Percentiles rank a stretch among this genome's conserved stretches.
phyloP scores from a whole-genome alignment of 2,113 vertebrate species.

The Psittacula cyanocephala region DNA sequence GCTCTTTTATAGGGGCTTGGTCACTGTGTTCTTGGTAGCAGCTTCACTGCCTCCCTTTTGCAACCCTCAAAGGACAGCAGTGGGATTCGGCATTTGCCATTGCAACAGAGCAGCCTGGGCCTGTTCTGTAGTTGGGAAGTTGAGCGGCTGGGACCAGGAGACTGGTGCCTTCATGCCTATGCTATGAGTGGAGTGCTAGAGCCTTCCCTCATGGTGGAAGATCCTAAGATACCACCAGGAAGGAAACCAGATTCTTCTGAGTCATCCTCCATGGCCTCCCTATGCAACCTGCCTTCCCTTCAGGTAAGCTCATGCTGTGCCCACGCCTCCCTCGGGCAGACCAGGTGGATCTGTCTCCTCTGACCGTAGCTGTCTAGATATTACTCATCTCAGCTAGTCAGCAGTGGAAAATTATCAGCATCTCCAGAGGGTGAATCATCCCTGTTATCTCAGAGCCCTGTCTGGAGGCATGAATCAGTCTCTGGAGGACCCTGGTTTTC shows the following conservation, averaged over 20 bases:
- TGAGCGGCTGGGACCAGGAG: background rate
- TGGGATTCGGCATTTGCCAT: background rate
- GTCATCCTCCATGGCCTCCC: background rate
- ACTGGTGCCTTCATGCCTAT: background rate
- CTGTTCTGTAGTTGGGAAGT: background rate
- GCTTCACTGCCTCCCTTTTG: background rate
- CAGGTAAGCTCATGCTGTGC: background rate
- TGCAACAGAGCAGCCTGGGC: background rate
- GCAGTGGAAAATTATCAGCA: slow-evolving; percentile 9
- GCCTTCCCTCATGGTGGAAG: background rate
- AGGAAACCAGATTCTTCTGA: background rate
- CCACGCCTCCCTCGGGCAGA: background rate
- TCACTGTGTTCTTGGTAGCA: background rate
- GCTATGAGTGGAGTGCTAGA: background rate
- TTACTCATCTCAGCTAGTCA: slow-evolving; percentile 11
- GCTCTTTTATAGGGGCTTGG: background rate
- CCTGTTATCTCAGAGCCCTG: background rate
- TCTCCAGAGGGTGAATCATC: slow-evolving; percentile 22
- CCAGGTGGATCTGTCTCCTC: slow-evolving; percentile 28
- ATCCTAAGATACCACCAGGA: background rate
- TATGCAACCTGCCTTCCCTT: background rate
- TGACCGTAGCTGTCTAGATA: background rate
- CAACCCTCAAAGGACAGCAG: background rate
- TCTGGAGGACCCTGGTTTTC: background rate
- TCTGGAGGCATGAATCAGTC: background rate